Evolutionary conservation across 2,113 vertebrate species (phyloP), one percentile per base, ranked within the genome.

Genomic region (Hystrix brachyura): DNA sequence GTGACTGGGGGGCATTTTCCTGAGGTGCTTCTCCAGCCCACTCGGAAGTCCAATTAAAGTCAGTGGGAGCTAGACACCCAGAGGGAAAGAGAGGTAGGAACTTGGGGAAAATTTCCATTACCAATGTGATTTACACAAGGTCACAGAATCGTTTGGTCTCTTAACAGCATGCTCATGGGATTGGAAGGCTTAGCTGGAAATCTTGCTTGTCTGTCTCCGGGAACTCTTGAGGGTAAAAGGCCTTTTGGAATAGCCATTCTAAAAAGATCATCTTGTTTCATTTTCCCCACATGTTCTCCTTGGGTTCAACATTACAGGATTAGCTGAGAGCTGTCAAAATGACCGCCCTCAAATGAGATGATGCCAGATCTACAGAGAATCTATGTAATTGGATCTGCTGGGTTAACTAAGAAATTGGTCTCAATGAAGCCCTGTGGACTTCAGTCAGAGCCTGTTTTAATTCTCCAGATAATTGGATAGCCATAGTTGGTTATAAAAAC

Each of bases 381-480:
- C 21, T 46, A 83, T 78, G 55, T 91, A 97, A 97, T 59, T 97
- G 92, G 71, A 97, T 94, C 78, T 94, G 65, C 57, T 84, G 80
- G 81, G 93, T 85, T 97, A 97, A 97, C 87, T 72, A 76, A 79
- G 51, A 55, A 96, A 62, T 67, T 86, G 90, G 27, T 51, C 23
- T 64, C 69, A 46, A 87, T 0, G 53, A 96, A 93, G 62, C 60
- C 78, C 86, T 0, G 13, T 82, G 65, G 65, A 94, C 92, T 87
- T 90, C 81, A 82, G 55, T 87, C 53, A 60, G 59, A 81, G 87
- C 94, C 85, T 87, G 51, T 94, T 92, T 96, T 67, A 95, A 94
- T 78, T 92, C 95, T 94, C 90, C n/a, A 60, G 76, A 82, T 96
- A 93, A 97, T 91, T 72, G 82, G 78, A 79, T 62, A 60, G 74